Evolutionary conservation across 2,113 vertebrate species (phyloP), one percentile per base, ranked within the genome.

Genomic region (Pomatostomus ruficeps): DNA sequence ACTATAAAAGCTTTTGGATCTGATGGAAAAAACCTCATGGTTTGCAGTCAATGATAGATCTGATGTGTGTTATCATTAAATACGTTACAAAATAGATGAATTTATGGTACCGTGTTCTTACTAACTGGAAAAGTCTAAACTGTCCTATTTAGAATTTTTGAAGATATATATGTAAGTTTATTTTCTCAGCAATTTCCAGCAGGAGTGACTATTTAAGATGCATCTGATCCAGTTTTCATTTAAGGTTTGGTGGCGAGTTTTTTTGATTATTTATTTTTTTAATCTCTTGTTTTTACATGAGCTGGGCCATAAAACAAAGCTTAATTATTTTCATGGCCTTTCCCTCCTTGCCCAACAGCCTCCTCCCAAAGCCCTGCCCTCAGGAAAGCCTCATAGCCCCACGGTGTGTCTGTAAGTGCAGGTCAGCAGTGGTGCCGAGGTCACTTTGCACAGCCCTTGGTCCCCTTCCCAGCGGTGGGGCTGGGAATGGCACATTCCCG

Each of bases 391-490:
- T 17, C 3, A 1, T 4, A 31, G 45, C 24, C 9, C 1, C 7
- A 2, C 0, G 1, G 4, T 12, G 33, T 29, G n/a, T n/a, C 40
- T 42, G 16, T 48, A 3, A 16, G 54, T 2, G 40, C 14, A 8
- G 1, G 1, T 21, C 23, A 3, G 0, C 10, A 11, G 9, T 0
- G 0, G 24, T 7, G 42, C 16, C 52, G 23, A 2, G 4, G 42
- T 3, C 14, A 23, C 71, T 15, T 28, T 13, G 13, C 31, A 19
- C 19, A 23, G 33, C 40, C 55, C 55, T 68, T 43, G 6, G 42
- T 10, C 6, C 17, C 51, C 14, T 46, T 78, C 31, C 28, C 33
- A 25, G 16, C 4, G 0, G 3, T 23, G 43, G 20, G 48, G 12
- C 49, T 38, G 18, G 23, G n/a, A 58, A 18, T 5, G 26, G 33